These are phyloP conservation scores for Paradisaea rubra DNA, from an alignment of 2,113 vertebrate species.

Conservation along the genomic window DNA sequence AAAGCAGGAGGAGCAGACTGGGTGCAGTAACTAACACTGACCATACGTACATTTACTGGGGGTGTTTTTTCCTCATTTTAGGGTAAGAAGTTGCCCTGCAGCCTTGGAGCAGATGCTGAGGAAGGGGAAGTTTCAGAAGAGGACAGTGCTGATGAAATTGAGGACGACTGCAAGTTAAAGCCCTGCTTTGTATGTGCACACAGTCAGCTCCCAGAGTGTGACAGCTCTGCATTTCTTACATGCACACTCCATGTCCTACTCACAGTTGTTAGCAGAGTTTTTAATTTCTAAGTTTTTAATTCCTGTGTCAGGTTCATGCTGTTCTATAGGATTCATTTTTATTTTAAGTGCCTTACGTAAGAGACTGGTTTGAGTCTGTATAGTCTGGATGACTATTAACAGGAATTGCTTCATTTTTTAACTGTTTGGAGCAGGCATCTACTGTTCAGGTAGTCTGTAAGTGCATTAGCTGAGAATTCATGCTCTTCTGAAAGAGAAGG, in stretches of 20 bases:
- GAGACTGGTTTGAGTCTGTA: background rate
- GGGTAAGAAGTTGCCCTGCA: constrained; percentile 91
- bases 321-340: background rate
- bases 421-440: background rate
- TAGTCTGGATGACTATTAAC: background rate
- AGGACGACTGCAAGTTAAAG: constrained; percentile 95
- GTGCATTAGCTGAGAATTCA: background rate
- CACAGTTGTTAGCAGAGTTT: background rate
- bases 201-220: background rate
- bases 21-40: background rate
- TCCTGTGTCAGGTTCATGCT: background rate
- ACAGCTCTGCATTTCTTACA: background rate
- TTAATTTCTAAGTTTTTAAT: background rate
- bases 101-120: constrained; percentile 88
- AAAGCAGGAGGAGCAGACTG: background rate
- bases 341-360: background rate
- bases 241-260: background rate
- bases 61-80: constrained; percentile 39
- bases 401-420: background rate
- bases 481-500: background rate
- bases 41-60: background rate
- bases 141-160: constrained; percentile 96
- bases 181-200: constrained; percentile 78
- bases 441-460: background rate
- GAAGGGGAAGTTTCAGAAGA: constrained; percentile 98